Percentiles rank a stretch among this genome's conserved stretches.
phyloP scores from a whole-genome alignment of 2,797 vertebrate genomes.

The Sparidentex hasta region DNA sequence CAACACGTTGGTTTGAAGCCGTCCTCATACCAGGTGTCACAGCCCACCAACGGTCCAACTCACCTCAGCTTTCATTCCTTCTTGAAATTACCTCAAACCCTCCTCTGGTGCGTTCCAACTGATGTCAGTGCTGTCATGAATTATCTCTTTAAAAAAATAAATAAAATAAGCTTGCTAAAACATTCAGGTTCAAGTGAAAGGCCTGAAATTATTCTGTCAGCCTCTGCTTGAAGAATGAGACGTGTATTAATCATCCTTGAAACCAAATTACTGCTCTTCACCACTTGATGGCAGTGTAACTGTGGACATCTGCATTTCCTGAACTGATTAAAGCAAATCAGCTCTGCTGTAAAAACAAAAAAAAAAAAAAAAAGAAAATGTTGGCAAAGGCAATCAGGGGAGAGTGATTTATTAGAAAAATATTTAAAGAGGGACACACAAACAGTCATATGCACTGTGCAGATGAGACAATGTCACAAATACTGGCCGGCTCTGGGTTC shows the following conservation, averaged over 20 bases:
- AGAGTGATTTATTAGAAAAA: conserved; percentile 5
- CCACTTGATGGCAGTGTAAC: conserved; percentile 83
- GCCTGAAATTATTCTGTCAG: background rate
- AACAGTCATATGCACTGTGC: background rate
- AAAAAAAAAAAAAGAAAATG: background rate
- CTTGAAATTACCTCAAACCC: background rate
- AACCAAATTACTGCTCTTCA: conserved; percentile 15
- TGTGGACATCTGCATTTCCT: conserved; percentile 53
- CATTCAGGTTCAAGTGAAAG: background rate
- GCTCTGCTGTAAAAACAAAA: conserved; percentile 12
- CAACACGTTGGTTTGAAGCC: background rate
- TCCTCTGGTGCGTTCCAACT: background rate
- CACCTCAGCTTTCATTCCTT: background rate
- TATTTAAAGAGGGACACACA: background rate
- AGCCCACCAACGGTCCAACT: background rate
- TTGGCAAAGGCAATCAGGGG: background rate
- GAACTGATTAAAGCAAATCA: conserved; percentile 13
- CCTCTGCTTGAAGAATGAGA: background rate
- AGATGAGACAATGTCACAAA: conserved; percentile 1
- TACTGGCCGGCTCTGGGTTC: background rate
- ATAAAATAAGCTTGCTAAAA: background rate
- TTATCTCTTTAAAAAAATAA: background rate
- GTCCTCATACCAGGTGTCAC: background rate
- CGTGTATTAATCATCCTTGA: background rate
- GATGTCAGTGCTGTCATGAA: background rate